phyloP scores from a whole-genome alignment of 2,797 vertebrate species.

The Poecilia wingei region DNA sequence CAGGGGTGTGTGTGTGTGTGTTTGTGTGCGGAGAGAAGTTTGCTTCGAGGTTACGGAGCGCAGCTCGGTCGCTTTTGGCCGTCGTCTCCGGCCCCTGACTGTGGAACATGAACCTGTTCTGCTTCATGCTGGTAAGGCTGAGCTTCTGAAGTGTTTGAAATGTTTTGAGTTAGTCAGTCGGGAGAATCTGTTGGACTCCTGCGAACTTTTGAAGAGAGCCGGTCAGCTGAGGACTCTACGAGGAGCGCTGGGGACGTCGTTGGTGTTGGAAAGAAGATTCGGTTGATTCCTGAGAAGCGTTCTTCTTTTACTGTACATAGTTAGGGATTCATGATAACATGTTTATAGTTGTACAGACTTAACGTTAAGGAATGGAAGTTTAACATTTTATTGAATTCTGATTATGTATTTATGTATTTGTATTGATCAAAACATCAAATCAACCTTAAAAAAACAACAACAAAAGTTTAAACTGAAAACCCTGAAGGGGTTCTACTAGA shows the following conservation, averaged over 20 bases:
- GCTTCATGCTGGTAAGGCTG: slow-evolving; percentile 92
- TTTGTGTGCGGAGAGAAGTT: slow-evolving; percentile 50
- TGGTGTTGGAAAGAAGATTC: slow-evolving; percentile 33
- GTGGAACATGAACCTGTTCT: slow-evolving; percentile 91
- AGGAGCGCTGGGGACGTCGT: slow-evolving; percentile 27
- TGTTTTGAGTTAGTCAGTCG: not conserved
- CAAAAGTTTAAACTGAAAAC: not conserved
- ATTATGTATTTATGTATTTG: too few relatives aligned
- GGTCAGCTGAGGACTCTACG: not conserved
- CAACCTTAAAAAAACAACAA: not conserved
- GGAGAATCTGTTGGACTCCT: not conserved
- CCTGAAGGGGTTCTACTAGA: not conserved
- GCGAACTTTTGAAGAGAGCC: not conserved
- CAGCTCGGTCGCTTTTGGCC: slow-evolving; percentile 20
- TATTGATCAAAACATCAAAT: not conserved
- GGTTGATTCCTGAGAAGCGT: not conserved
- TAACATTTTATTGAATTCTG: not conserved
- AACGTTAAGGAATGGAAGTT: not conserved
- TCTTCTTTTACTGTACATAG: not conserved
- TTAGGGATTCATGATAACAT: not conserved
- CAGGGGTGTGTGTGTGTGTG: slow-evolving; percentile 41
- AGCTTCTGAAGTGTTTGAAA: not conserved
- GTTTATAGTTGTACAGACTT: not conserved
- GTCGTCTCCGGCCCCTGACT: slow-evolving; percentile 41
- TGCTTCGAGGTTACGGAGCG: slow-evolving; percentile 29